These are phyloP conservation scores for Hippocampus zosterae DNA, from an alignment of 2,113 vertebrate species.

Conservation along the genomic window DNA sequence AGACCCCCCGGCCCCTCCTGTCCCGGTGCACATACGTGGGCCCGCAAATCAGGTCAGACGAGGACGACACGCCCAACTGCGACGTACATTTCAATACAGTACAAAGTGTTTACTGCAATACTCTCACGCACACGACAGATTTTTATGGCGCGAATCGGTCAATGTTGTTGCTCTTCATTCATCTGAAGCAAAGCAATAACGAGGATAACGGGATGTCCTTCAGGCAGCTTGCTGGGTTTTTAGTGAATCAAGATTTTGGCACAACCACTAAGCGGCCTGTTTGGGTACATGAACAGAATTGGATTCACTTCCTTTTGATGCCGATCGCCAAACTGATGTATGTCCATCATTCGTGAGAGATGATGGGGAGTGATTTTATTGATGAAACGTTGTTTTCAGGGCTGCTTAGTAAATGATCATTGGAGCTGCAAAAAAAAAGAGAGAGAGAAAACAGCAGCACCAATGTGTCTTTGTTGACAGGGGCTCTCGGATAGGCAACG, in stretches of 20 bases:
- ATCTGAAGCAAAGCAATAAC: neutral
- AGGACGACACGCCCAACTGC: conserved; percentile 41
- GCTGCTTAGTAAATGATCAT: neutral
- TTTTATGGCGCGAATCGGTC: too few relatives aligned
- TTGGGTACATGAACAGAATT: neutral
- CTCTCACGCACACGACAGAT: too few relatives aligned
- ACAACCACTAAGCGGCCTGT: neutral
- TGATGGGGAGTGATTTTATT: neutral
- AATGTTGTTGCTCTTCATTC: too few relatives aligned
- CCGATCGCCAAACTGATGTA: neutral
- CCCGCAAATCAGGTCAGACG: conserved; percentile 61
- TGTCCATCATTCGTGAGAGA: neutral
- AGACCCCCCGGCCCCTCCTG: conserved; percentile 32
- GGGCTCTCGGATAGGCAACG: neutral
- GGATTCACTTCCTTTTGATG: neutral
- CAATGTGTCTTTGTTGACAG: neutral
- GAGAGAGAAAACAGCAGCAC: too few relatives aligned
- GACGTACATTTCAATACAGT: neutral
- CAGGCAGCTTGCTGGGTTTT: neutral
- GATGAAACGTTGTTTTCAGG: neutral
- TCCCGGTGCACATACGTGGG: conserved; percentile 37
- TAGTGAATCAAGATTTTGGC: neutral
- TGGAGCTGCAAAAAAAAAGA: neutral
- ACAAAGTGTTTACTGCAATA: neutral
- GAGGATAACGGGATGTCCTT: neutral